Evolutionary conservation across 2,113 vertebrate genomes (phyloP).

Genomic region (Lamprologus callipterus): DNA sequence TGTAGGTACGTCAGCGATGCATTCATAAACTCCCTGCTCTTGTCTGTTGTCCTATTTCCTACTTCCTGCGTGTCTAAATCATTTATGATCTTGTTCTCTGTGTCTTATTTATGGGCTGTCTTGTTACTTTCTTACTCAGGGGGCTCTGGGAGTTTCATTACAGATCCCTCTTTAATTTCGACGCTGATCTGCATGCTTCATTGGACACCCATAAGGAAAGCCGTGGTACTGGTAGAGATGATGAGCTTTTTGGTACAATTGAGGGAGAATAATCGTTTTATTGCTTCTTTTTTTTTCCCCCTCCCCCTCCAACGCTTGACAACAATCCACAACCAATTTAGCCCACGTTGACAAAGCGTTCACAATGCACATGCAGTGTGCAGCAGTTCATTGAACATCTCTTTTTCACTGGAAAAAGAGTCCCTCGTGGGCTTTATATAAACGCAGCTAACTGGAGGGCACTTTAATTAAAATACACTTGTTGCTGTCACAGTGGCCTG

Average conservation of each 20-base stretch:
- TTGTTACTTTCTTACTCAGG: slow-evolving; percentile 37
- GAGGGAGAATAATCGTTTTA: slow-evolving; percentile 18
- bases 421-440: slow-evolving; percentile 45
- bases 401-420: slow-evolving; percentile 24
- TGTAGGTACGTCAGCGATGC: neutral
- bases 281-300: accelerated
- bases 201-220: slow-evolving; percentile 40
- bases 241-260: slow-evolving; percentile 6
- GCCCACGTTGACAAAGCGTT: slow-evolving; percentile 14
- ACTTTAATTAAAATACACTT: slow-evolving; percentile 67
- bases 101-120: slow-evolving; percentile 51
- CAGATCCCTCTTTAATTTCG: slow-evolving; percentile 55
- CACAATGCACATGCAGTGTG: neutral
- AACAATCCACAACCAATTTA: slow-evolving; percentile 45
- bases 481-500: slow-evolving; percentile 44
- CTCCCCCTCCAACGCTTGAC: neutral
- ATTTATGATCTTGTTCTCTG: slow-evolving; percentile 14
- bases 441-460: slow-evolving; percentile 56
- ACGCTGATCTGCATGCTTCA: slow-evolving; percentile 47
- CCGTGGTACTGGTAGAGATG: neutral
- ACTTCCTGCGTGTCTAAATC: neutral
- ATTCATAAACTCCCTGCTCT: slow-evolving; percentile 2
- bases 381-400: slow-evolving; percentile 40
- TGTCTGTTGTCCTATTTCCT: slow-evolving; percentile 9
- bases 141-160: slow-evolving; percentile 46